Evolutionary conservation across 2,797 vertebrate genomes (phyloP), one percentile per base, ranked within the genome.

Genomic region (Synanceia verrucosa): DNA sequence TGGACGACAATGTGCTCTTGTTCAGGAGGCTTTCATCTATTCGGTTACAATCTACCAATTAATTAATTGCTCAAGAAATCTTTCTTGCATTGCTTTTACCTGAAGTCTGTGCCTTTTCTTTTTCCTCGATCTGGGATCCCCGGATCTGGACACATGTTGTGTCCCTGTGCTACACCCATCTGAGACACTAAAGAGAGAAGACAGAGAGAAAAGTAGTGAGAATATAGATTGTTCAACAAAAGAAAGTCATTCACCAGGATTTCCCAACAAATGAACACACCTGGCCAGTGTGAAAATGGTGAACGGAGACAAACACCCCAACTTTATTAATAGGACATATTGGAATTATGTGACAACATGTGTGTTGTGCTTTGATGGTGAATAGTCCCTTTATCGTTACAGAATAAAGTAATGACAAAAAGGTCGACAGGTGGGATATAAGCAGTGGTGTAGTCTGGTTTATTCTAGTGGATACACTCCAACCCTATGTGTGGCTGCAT

Each of bases 91-190:
- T 24, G 9, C 2, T 56, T 60, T 96, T 95, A 99, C 98, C 98
- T 96, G 94, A 98, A 99, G 89, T 99, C 97, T 33, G 95, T 96
- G 86, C 98, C 98, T 96, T 98, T 98, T 92, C 96, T 96, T 95
- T 98, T 99, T 76, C 98, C 98, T 89, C 95, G 94, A 91, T 99
- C 97, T 5, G 98, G 98, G 91, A 97, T 96, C 88, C 97, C 98
- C 58, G 98, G 98, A 86, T 99, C 97, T 81, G 97, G 96, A 93
- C 98, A 99, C 96, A 98, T 97, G 95, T 99, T 98, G 93, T 97
- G 97, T 80, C 97, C 98, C 94, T 99, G 98, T 56, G 96, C 97
- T 73, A 98, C 97, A 79, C 97, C 98, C 96, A 98, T 98, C 94
- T 99, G 97, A 88, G 97, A 99, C 95, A 98, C 98, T 99, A 29